A percentile compares a stretch with the other conserved stretches of the same genome.
These are phyloP conservation scores for Artibeus jamaicensis DNA, from an alignment of 2,797 vertebrate species.

Conservation along the genomic window DNA sequence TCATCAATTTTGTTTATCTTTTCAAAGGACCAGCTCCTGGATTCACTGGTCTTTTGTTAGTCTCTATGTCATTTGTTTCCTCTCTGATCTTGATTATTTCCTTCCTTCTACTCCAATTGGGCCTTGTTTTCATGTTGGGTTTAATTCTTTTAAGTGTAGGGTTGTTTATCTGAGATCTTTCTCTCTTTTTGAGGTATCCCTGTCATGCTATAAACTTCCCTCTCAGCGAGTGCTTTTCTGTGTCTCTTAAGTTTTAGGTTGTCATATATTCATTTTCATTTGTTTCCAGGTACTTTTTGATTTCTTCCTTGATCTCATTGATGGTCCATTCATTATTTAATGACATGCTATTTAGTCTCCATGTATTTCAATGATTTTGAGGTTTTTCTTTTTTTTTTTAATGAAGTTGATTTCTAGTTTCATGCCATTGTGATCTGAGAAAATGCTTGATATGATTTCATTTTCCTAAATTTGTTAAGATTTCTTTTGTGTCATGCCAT, in stretches of 20 bases:
- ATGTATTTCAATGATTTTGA: not conserved
- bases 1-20: not conserved
- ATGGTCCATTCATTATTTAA: not conserved
- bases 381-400: no score
- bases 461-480: not conserved
- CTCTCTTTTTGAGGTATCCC: not conserved
- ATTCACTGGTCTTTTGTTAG: not conserved
- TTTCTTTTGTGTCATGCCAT: not conserved
- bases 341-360: not conserved
- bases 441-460: not conserved
- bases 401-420: not conserved
- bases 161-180: not conserved
- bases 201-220: not conserved
- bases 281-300: not conserved
- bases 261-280: not conserved
- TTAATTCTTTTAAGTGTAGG: not conserved
- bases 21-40: not conserved
- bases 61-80: not conserved
- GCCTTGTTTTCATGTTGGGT: not conserved
- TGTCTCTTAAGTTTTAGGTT: not conserved
- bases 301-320: not conserved
- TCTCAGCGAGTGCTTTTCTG: not conserved
- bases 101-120: not conserved
- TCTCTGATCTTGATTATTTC: not conserved
- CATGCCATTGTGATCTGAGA: not conserved